phyloP scores from a whole-genome alignment of 2,797 vertebrate genomes.

The Myotis pilosus region DNA sequence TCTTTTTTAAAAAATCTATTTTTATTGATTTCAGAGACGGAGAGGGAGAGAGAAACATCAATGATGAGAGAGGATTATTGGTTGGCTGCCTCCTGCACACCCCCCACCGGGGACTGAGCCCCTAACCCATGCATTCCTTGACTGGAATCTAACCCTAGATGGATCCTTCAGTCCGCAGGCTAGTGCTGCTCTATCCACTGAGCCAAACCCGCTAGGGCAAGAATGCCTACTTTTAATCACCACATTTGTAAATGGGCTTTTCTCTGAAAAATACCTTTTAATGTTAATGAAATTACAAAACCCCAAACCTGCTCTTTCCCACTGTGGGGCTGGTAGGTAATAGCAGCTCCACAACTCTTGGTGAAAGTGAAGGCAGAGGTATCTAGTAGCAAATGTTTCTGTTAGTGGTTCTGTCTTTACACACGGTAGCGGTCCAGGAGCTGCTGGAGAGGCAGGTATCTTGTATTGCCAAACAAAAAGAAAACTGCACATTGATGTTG shows the following conservation, averaged over 20 bases:
- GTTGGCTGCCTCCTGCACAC: too few relatives aligned
- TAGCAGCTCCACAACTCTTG: background rate
- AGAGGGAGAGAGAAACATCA: too few relatives aligned
- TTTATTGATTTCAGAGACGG: too few relatives aligned
- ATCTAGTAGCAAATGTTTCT: background rate
- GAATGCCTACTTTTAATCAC: background rate
- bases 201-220: background rate
- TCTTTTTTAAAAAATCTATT: too few relatives aligned
- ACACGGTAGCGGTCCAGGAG: background rate
- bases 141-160: too few relatives aligned
- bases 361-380: background rate
- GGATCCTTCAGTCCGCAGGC: too few relatives aligned
- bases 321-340: background rate
- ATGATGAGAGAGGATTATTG: too few relatives aligned
- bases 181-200: rapidly evolving
- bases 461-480: background rate
- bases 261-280: conserved; percentile 23
- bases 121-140: too few relatives aligned
- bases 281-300: background rate
- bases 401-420: background rate
- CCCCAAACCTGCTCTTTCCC: background rate
- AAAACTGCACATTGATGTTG: background rate
- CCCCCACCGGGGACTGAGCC: too few relatives aligned
- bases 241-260: conserved; percentile 15
- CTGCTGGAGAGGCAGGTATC: background rate